Evolutionary conservation across 2,113 vertebrate genomes (phyloP).

Genomic region (Clarias gariepinus): DNA sequence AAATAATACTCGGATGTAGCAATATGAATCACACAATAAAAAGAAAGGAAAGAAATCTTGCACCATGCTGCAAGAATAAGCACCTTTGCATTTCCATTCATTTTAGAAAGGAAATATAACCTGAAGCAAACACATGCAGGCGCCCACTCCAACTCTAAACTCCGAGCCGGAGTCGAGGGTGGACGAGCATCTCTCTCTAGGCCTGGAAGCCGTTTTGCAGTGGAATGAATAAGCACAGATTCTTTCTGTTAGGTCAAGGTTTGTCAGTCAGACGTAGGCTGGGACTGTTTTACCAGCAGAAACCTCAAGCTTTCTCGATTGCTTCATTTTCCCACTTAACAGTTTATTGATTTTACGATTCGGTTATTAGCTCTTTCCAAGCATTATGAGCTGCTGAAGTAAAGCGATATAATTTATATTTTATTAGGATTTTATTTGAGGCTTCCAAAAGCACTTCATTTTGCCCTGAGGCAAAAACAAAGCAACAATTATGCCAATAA

Average conservation of each 20-base stretch:
- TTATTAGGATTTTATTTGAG: slow-evolving; percentile 21
- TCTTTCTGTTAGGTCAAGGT: slow-evolving; percentile 47
- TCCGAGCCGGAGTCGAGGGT: background rate
- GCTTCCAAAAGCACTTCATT: slow-evolving; percentile 16
- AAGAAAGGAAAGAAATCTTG: background rate
- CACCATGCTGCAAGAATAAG: background rate
- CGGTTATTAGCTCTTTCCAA: slow-evolving; percentile 24
- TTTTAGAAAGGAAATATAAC: background rate
- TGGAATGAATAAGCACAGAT: slow-evolving; percentile 45
- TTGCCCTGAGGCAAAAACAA: slow-evolving; percentile 12
- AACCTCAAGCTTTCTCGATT: slow-evolving; percentile 16
- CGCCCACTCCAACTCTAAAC: background rate
- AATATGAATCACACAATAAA: background rate
- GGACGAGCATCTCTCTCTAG: slow-evolving; percentile 31
- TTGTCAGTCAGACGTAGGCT: slow-evolving; percentile 13
- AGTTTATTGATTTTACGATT: slow-evolving; percentile 21
- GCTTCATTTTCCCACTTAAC: slow-evolving; percentile 25
- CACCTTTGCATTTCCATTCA: background rate
- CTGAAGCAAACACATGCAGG: background rate
- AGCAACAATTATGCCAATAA: slow-evolving; percentile 25
- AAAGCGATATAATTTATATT: slow-evolving; percentile 21
- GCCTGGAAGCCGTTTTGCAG: slow-evolving; percentile 40
- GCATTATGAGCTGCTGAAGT: slow-evolving; percentile 24
- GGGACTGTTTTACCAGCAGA: slow-evolving; percentile 7
- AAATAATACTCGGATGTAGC: background rate